Evolutionary conservation across 1,140 invertebrate genomes (phyloP).

Genomic region (Argopecten irradians): DNA sequence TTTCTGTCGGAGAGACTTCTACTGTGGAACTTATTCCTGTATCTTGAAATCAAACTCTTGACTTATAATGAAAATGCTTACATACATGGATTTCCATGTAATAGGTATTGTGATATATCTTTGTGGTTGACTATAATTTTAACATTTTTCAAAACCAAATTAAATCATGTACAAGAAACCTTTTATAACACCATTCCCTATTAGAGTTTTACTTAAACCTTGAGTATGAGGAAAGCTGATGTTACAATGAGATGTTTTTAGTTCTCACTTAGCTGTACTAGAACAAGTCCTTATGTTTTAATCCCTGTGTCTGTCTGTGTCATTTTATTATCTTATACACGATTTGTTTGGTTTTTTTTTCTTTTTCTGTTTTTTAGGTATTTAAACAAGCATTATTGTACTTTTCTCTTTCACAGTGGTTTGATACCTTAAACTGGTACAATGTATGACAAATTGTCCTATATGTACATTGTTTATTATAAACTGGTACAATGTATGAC

Average conservation of each 20-base stretch:
- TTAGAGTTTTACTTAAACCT: neutral
- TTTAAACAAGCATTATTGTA: too few species aligned
- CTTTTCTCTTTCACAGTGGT: too few species aligned
- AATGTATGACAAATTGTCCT: too few species aligned
- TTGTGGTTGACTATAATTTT: neutral
- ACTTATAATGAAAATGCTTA: neutral
- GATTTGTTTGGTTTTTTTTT: neutral
- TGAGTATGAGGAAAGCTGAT: neutral
- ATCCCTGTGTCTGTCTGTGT: too few species aligned
- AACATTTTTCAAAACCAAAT: neutral
- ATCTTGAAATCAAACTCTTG: neutral
- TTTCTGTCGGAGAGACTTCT: neutral
- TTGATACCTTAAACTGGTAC: too few species aligned
- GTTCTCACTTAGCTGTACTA: too few species aligned
- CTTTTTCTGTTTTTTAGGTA: too few species aligned
- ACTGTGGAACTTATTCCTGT: too few species aligned
- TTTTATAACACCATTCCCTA: neutral
- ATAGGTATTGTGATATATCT: neutral
- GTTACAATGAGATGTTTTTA: neutral
- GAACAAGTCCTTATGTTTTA: too few species aligned
- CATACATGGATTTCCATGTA: too few species aligned
- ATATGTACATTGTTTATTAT: too few species aligned
- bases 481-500: too few species aligned
- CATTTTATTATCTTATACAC: neutral
- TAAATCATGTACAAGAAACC: neutral